phyloP scores from a whole-genome alignment of 2,888 invertebrate genomes.

The Gnatocerus cornutus region DNA sequence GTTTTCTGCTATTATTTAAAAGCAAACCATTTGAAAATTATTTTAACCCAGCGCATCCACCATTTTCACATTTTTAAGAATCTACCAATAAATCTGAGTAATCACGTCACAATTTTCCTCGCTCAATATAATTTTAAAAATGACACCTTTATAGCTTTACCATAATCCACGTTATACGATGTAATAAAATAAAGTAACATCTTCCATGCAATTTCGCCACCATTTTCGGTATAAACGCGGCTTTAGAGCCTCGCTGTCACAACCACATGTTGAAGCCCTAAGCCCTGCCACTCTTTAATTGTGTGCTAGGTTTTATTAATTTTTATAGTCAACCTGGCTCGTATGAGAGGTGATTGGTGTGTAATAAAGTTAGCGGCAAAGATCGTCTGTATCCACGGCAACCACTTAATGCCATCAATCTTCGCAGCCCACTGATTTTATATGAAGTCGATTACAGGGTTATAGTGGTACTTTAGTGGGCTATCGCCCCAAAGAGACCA shows the following conservation, averaged over 20 bases:
- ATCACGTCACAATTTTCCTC: no score
- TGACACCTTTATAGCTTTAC: no score
- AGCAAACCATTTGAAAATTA: no score
- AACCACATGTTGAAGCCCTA: slow-evolving; percentile 27
- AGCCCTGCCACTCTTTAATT: slow-evolving; percentile 26
- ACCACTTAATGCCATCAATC: slow-evolving; percentile 57
- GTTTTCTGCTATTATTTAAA: no score
- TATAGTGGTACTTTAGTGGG: slow-evolving; percentile 53
- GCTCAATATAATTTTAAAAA: no score
- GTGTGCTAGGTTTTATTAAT: slow-evolving; percentile 43
- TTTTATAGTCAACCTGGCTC: slow-evolving; percentile 42
- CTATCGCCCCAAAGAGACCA: slow-evolving; percentile 50
- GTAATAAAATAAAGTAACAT: no score
- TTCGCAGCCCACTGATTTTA: slow-evolving; percentile 58
- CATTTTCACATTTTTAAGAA: no score
- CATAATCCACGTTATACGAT: no score
- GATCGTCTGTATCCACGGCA: slow-evolving; percentile 50
- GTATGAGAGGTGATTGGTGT: slow-evolving; percentile 47
- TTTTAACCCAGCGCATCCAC: no score
- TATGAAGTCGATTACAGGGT: slow-evolving; percentile 57
- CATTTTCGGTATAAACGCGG: not conserved
- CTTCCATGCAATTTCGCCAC: no score
- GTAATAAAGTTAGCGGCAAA: slow-evolving; percentile 48
- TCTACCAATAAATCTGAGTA: no score
- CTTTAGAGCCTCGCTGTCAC: not conserved